phyloP scores from a whole-genome alignment of 2,113 vertebrate genomes.

The Aplodontia rufa region DNA sequence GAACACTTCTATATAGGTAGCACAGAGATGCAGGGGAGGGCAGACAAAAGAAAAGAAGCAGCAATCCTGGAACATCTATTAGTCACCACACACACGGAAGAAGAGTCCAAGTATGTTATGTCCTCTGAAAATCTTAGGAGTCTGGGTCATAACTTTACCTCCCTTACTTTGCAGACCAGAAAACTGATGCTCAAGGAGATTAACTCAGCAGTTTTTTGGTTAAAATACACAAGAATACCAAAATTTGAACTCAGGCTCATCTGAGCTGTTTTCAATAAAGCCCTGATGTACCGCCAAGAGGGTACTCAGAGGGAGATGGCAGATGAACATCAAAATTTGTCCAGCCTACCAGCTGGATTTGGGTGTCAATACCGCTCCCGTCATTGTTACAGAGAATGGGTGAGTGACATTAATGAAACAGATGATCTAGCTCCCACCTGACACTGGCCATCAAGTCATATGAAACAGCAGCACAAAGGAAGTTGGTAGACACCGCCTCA shows the following conservation, averaged over 20 bases:
- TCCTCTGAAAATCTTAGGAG: not conserved
- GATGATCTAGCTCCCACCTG: not conserved
- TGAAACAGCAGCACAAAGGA: not conserved
- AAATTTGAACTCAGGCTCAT: not conserved
- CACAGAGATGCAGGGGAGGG: not conserved
- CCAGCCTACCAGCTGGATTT: not conserved
- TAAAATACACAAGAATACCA: not conserved
- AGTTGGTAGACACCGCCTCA: not conserved
- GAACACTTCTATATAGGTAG: rapidly evolving
- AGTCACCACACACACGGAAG: not conserved
- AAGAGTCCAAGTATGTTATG: not conserved
- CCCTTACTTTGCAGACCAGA: not conserved
- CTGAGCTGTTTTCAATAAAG: not conserved
- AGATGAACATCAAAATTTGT: not conserved
- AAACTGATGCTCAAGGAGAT: not conserved
- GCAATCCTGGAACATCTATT: rapidly evolving
- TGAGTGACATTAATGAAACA: not conserved
- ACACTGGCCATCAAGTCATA: not conserved
- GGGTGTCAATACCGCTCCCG: not conserved
- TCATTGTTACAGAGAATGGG: not conserved
- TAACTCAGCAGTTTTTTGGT: not conserved
- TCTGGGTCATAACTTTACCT: not conserved
- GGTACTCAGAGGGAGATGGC: not conserved
- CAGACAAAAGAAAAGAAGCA: not conserved
- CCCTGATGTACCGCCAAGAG: not conserved